Evolutionary conservation across 2,113 vertebrate genomes (phyloP), one percentile per base, ranked within the genome.

Genomic region (Microcebus griseorufus): DNA sequence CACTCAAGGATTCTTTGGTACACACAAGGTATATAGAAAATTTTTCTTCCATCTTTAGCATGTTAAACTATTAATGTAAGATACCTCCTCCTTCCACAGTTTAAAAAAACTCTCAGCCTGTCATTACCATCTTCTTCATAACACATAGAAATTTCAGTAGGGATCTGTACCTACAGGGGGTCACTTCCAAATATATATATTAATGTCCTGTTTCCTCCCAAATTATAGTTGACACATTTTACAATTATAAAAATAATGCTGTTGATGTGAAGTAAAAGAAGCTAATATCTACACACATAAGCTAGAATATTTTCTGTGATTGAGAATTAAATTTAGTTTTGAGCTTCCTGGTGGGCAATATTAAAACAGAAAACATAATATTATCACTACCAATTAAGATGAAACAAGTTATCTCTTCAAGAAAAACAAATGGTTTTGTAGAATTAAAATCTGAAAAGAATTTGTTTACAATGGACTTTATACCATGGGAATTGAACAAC

Each of bases 271-370:
- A 45, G 16, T 82, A 5, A 48, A 81, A 87, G 48, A 82, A 55
- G 22, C n/a, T 82, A 72, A 45, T n/a, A 88, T 62, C 37, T 87
- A 88, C 4, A 13, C 10, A 58, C 25, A 13, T 65, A 85, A 80
- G 39, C 42, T 64, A 91, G 67, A 88, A 81, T 22, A 29, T 69
- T 75, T 87, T 87, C 67, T 95, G 34, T 69, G 45, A 60, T 60
- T 86, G 83, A 89, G 18, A 11, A 89, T 67, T 76, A 78, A 76
- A 89, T 81, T 93, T 75, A 83, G 32, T 51, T 91, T 80, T 87
- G 34, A 79, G 73, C 29, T 87, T 87, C 67, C 86, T 53, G 3
- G 5, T 27, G 75, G 78, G 34, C 64, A 86, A 53, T 34, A 91
- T 27, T 85, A 95, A 97, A 94, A 58, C 20, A 32, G 12, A 45